These are phyloP conservation scores for Lontra canadensis DNA, from an alignment of 2,113 vertebrate species.

Conservation along the genomic window DNA sequence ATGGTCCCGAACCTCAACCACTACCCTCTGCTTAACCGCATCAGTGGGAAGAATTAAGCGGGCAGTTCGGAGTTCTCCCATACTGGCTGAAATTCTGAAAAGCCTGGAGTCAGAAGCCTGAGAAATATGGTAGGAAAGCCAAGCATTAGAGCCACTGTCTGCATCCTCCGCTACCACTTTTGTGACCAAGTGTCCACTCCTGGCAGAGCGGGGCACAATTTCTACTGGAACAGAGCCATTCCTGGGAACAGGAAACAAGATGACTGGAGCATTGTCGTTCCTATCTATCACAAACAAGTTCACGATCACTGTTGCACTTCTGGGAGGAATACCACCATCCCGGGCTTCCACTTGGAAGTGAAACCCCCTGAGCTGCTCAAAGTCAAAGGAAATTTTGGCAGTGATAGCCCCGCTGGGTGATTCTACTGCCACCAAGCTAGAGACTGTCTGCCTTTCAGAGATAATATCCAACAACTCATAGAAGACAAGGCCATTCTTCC, in stretches of 20 bases:
- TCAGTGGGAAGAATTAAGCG: constrained; percentile 87
- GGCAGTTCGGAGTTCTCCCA: constrained; percentile 90
- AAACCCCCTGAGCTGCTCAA: constrained; percentile 87
- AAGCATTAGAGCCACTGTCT: constrained; percentile 94
- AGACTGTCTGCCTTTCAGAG: constrained; percentile 78
- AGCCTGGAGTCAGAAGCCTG: constrained; percentile 88
- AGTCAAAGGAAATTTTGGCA: constrained; percentile 88
- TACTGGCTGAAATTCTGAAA: constrained; percentile 88
- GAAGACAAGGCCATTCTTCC: constrained; percentile 86
- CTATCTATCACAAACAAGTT: constrained; percentile 89
- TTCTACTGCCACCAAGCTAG: constrained; percentile 86
- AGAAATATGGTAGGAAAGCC: constrained; percentile 89
- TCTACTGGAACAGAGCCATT: constrained; percentile 85
- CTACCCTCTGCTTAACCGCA: constrained; percentile 85
- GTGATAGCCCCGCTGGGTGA: constrained; percentile 86
- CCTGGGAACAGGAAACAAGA: constrained; percentile 85
- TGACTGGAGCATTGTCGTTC: constrained; percentile 88
- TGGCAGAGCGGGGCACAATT: constrained; percentile 85
- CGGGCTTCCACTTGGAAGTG: constrained; percentile 87
- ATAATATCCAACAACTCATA: constrained; percentile 83
- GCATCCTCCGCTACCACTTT: constrained; percentile 92
- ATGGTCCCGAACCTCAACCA: constrained; percentile 86
- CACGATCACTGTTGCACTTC: constrained; percentile 84
- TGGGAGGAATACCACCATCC: constrained; percentile 88
- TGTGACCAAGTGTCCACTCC: constrained; percentile 88